A percentile compares a stretch with the other conserved stretches of the same genome.
Evolutionary conservation across 2,888 invertebrate genomes (phyloP).

Genomic region (Lordiphosa andalusiaca): DNA sequence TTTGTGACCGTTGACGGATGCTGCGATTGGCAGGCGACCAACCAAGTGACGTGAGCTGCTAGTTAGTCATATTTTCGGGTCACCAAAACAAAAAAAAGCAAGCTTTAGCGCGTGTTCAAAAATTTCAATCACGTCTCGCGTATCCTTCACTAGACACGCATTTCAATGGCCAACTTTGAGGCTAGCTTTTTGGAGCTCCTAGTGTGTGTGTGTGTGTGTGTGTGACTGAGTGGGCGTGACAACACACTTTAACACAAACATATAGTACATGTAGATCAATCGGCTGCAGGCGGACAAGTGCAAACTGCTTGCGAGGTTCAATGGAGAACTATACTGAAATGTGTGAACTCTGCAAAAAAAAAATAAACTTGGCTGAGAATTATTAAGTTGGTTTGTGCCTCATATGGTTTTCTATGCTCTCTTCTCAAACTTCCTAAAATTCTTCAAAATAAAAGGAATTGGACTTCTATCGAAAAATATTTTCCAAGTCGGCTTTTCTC

Average conservation of each 20-base stretch:
- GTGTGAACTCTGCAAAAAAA: too few species aligned
- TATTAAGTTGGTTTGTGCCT: too few species aligned
- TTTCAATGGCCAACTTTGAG: constrained; percentile 56
- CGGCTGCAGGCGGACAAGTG: not conserved
- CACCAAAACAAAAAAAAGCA: constrained; percentile 13
- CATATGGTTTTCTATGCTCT: too few species aligned
- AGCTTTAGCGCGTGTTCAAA: constrained; percentile 39
- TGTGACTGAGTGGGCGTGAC: constrained; percentile 2
- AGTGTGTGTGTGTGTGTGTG: not conserved
- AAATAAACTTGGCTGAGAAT: too few species aligned
- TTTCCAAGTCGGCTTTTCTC: not conserved
- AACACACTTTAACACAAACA: constrained; percentile 6
- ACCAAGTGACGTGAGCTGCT: constrained; percentile 52
- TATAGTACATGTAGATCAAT: not conserved
- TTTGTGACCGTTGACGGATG: constrained; percentile 12
- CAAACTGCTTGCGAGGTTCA: constrained; percentile 4
- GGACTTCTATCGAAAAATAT: too few species aligned
- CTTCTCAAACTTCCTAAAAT: too few species aligned
- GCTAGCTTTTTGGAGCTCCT: constrained; percentile 2
- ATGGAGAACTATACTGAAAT: not conserved
- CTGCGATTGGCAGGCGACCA: constrained; percentile 47
- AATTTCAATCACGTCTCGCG: constrained; percentile 71
- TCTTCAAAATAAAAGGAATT: too few species aligned
- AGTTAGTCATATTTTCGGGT: constrained; percentile 54
- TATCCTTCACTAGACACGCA: constrained; percentile 72